Base-by-base conservation (phyloP, 2,797 vertebrate species). In the Rhincodon typus region DNA sequence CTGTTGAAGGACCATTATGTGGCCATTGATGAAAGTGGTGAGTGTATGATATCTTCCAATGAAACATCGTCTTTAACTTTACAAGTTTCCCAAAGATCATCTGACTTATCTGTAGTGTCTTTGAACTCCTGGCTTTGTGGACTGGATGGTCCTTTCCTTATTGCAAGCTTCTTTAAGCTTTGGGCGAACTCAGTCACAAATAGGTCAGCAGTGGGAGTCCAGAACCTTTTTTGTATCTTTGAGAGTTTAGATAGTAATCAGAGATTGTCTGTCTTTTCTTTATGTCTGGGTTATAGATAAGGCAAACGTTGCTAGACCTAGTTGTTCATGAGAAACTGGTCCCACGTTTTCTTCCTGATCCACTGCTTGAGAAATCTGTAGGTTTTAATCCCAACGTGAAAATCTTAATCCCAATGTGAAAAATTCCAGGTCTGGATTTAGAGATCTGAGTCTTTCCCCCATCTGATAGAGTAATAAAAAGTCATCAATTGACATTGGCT, bases 1-100 rank as follows among this genome's bases (percentile, higher is more conserved):
- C 72, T 97, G 91, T 96, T 97, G 46, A 74, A 72, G 67, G 53
- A 74, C 34, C 69, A 94, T 53, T 94, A 67, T 53, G 70, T 94
- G 67, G 67, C 50, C 25, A 53, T 94, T 34, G 67, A 94, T 4
- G 67, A 94, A 74, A 72, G 25, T 21, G 94, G 94, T 94, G 70
- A 94, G 94, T 46, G 69, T 19, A 8, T 53, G 42, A 30, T 15
- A 94, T 69, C 42, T 69, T 91, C n/a, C 23, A 25, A 7, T 93
- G 66, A 93, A 67, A n/a, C 34, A 93, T 19, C 8, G 19, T 38
- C 90, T 93, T 67, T 66, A 38, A 4, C 0, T 93, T 67, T 69
- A 42, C 8, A 12, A 38, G 34, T 23, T 21, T 10, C 34, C 57
- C 57, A 7, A 8, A 7, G n/a, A 30, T 8, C 8, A n/a, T 19